These are phyloP conservation scores for Calameuta filiformis DNA, from an alignment of 2,888 invertebrate genomes.

Conservation along the genomic window DNA sequence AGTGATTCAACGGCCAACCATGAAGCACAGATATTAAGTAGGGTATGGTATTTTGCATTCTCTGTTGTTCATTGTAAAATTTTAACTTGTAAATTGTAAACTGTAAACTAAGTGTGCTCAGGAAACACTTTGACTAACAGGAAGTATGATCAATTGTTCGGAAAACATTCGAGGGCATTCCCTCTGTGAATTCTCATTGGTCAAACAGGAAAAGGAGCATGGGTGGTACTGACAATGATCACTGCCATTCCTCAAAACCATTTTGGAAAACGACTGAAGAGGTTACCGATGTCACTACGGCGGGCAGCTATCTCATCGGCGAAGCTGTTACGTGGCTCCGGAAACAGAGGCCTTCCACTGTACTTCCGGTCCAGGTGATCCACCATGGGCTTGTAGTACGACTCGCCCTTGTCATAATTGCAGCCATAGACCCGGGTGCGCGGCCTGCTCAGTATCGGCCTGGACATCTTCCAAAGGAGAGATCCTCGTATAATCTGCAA, in stretches of 20 bases:
- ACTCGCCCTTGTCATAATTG: conserved; percentile 87
- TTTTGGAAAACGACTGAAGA: conserved; percentile 65
- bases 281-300: conserved; percentile 67
- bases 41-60: neutral
- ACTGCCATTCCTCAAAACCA: conserved; percentile 61
- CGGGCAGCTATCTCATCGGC: conserved; percentile 69
- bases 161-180: neutral
- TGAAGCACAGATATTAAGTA: neutral
- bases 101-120: neutral
- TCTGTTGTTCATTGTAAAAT: neutral
- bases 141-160: neutral
- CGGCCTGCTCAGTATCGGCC: conserved; percentile 70
- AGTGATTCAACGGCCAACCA: neutral
- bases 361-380: conserved; percentile 81
- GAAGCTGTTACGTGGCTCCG: conserved; percentile 65
- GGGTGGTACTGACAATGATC: conserved; percentile 15
- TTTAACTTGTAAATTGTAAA: neutral
- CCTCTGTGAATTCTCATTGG: conserved; percentile 19
- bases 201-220: conserved; percentile 17
- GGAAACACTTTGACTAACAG: neutral
- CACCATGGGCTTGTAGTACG: conserved; percentile 82
- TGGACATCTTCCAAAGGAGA: conserved; percentile 54
- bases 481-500: neutral
- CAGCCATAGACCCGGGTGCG: conserved; percentile 87
- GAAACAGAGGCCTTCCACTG: conserved; percentile 67